These are phyloP conservation scores for Folsomia manolachei DNA, from an alignment of 2,888 invertebrate genomes.

Conservation along the genomic window DNA sequence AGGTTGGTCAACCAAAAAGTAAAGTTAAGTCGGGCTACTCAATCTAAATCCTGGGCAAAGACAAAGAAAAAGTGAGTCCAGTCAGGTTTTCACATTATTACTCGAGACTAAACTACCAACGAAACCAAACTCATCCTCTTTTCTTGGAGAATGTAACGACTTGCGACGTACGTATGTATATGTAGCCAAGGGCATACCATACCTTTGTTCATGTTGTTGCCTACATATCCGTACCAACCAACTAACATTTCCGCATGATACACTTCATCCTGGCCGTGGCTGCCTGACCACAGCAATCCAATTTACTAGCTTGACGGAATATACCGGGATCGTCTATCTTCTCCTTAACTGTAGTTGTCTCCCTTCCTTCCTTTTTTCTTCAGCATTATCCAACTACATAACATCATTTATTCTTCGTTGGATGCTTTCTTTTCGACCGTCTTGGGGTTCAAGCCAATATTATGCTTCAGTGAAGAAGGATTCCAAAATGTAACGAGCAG, in stretches of 20 bases:
- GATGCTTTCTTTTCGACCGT: too few species aligned
- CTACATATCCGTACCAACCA: neutral
- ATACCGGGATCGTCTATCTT: conserved; percentile 4
- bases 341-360: neutral
- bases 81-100: conserved; percentile 19
- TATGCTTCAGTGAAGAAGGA: conserved; percentile 10
- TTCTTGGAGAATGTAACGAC: neutral
- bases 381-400: too few species aligned
- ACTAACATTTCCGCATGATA: conserved; percentile 8
- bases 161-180: neutral
- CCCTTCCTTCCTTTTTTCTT: neutral
- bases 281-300: conserved; percentile 17
- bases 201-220: neutral
- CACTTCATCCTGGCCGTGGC: conserved; percentile 11
- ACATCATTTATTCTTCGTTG: too few species aligned
- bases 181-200: too few species aligned
- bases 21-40: conserved; percentile 20
- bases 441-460: conserved; percentile 5
- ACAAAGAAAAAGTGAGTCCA: conserved; percentile 22
- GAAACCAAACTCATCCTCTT: neutral
- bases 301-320: conserved; percentile 16
- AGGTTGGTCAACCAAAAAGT: conserved; percentile 19
- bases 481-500: neutral
- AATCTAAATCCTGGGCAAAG: conserved; percentile 20
- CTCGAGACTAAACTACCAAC: conserved; percentile 1